Conservation (phyloP, 2,888 invertebrate species). For the Dione vanillae region DNA sequence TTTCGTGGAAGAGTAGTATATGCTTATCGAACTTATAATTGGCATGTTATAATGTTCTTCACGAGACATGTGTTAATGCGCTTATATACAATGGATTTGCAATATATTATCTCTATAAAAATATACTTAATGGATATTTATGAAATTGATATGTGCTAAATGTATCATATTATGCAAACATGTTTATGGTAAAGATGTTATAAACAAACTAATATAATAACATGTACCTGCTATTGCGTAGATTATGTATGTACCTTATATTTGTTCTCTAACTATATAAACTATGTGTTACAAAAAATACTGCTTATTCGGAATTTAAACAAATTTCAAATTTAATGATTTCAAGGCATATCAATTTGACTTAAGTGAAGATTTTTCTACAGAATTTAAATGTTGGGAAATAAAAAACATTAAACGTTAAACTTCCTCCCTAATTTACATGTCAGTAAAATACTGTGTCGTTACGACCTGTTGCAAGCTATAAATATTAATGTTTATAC, state of each 20-base stretch:
- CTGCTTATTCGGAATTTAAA: too few relatives aligned
- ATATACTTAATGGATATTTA: too few relatives aligned
- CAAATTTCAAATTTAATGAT: background rate
- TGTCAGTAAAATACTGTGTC: background rate
- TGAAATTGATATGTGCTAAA: too few relatives aligned
- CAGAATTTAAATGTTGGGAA: constrained; percentile 50
- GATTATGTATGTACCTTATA: background rate
- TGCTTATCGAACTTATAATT: too few relatives aligned
- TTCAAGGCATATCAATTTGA: background rate
- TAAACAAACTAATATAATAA: background rate
- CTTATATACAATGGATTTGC: too few relatives aligned
- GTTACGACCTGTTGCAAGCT: background rate
- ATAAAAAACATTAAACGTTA: constrained; percentile 47
- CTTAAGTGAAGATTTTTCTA: background rate
- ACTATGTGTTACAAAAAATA: too few relatives aligned
- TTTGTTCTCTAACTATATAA: too few relatives aligned
- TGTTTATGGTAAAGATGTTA: background rate
- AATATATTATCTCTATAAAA: too few relatives aligned
- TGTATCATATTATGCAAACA: background rate
- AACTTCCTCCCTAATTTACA: constrained; percentile 47
- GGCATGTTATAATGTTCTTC: too few relatives aligned
- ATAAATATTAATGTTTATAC: background rate
- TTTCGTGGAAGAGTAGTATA: too few relatives aligned
- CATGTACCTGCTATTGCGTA: background rate
- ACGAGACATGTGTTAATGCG: too few relatives aligned